Base-by-base conservation (phyloP, 2,113 vertebrate genomes). In the Cheilinus undulatus region DNA sequence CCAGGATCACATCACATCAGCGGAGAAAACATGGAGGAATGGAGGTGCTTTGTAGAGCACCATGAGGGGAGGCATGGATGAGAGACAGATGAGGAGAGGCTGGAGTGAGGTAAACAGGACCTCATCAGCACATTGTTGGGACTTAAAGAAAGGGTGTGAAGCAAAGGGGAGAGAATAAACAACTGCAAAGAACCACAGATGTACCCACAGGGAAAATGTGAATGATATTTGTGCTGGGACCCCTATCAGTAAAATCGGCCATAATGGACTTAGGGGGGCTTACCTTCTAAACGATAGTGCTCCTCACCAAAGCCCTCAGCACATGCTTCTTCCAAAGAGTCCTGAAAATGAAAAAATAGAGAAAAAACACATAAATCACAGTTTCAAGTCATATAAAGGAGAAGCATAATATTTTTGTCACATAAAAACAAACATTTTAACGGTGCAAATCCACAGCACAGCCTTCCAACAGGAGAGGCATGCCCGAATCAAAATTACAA, bases 271-370 rank as follows among this genome's bases (percentile, higher is more conserved):
- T 24, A 10, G 62, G 17, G 52, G 15, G 19, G 5, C 87, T 71
- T 96, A 99, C 97, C 97, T 96, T 99, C 96, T 73, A 99, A 93
- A 49, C 95, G 96, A 86, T 97, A 99, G 83, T 96, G 95, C 83
- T 96, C 96, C 73, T 97, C 95, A 28, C 94, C 92, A 76, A 96
- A 91, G 5, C 89, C 77, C 34, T 96, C 95, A 75, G 95, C 92
- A 89, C 95, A 95, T 46, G 93, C 91, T 73, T 97, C 95, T 5
- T 93, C 94, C 86, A 94, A 84, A 4, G 95, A 93, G 72, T 95
- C 95, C 97, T 99, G 83, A 40, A 30, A 91, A 40, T 17, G 61
- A 53, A 51, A 34, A 80, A 40, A 70, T 9, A 65, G 20, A 57
- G 20, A 53, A 56, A 0, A 20, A 19, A 54, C 7, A 49, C 36